phyloP scores from a whole-genome alignment of 1,140 invertebrate genomes.

The Plutomurus gul region DNA sequence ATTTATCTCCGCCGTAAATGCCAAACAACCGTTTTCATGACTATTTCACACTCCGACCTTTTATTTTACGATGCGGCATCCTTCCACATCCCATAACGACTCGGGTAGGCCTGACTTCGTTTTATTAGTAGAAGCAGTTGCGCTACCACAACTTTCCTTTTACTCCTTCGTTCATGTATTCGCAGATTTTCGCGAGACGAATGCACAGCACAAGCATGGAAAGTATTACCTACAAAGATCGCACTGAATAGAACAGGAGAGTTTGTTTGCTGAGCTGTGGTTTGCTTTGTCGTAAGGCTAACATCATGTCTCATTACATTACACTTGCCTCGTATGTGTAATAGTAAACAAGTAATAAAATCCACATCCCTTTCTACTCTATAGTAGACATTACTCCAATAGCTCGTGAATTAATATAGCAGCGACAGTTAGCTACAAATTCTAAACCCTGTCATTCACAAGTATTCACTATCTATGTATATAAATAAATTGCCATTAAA shows the following conservation, averaged over 20 bases:
- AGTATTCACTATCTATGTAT: too few relatives aligned
- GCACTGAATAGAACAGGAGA: not conserved
- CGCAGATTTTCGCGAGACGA: not conserved
- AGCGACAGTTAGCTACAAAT: too few relatives aligned
- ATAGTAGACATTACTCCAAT: too few relatives aligned
- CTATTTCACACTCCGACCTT: slow-evolving; percentile 50
- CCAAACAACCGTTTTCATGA: slow-evolving; percentile 53
- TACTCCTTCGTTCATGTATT: not conserved
- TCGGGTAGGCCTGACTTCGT: not conserved
- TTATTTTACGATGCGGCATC: slow-evolving; percentile 49
- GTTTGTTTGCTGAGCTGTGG: not conserved
- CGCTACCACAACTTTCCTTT: slow-evolving; percentile 1
- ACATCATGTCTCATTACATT: slow-evolving; percentile 25
- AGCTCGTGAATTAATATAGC: too few relatives aligned
- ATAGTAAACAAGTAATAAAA: slow-evolving; percentile 26
- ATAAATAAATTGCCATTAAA: too few relatives aligned
- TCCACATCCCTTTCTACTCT: too few relatives aligned
- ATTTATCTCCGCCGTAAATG: slow-evolving; percentile 52
- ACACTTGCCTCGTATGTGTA: slow-evolving; percentile 12
- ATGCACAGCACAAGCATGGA: too few relatives aligned
- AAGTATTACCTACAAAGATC: not conserved
- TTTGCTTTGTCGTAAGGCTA: slow-evolving; percentile 5
- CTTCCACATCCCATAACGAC: slow-evolving; percentile 31
- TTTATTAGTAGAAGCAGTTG: not conserved
- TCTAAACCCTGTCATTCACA: too few relatives aligned